Conservation (phyloP, 2,888 invertebrate genomes). For the Leistus spinibarbis region DNA sequence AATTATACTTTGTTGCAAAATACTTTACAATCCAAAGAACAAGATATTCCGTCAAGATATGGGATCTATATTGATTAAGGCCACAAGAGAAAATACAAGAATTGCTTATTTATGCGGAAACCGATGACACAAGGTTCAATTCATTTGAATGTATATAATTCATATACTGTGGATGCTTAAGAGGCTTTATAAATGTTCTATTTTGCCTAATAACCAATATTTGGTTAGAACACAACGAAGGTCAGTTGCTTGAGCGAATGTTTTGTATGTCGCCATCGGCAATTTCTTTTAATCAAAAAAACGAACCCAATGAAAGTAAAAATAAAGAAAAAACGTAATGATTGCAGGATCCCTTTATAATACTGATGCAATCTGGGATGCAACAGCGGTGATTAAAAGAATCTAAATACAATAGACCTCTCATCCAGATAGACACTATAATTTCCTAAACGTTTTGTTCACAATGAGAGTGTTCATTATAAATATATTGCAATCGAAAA, state of each 20-base stretch:
- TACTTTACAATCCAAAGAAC: neutral
- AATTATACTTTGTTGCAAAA: neutral
- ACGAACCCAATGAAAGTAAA: no score
- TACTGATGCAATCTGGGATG: neutral
- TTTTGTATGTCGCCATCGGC: no score
- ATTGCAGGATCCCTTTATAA: no score
- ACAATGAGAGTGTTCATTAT: constrained; percentile 22
- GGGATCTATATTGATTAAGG: neutral
- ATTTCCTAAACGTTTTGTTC: constrained; percentile 3
- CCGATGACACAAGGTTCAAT: neutral
- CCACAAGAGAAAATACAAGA: neutral
- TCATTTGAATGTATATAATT: neutral
- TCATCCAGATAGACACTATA: neutral
- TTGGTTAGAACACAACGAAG: no score
- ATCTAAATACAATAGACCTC: constrained; percentile 2
- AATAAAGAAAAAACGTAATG: no score
- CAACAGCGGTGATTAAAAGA: neutral
- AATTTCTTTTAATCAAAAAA: no score
- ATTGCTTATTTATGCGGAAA: neutral
- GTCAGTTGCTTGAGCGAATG: no score
- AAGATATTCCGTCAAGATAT: neutral
- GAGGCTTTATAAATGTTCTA: no score
- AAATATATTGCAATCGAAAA: constrained; percentile 25
- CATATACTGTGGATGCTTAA: no score
- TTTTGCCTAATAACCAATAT: no score